These are phyloP conservation scores for Tyrannus savana DNA, from an alignment of 2,113 vertebrate species.

Conservation along the genomic window DNA sequence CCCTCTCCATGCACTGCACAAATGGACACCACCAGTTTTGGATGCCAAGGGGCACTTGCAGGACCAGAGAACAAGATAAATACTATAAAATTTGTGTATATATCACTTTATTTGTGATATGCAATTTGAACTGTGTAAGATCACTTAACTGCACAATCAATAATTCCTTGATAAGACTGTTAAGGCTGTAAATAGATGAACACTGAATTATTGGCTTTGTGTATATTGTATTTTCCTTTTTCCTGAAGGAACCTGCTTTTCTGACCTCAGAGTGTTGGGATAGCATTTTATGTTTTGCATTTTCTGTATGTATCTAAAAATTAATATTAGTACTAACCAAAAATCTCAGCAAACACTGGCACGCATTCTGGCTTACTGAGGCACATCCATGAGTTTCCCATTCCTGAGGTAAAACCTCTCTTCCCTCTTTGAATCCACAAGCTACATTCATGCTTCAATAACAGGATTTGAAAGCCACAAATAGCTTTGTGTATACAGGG, in stretches of 20 bases:
- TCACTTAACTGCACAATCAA: neutral
- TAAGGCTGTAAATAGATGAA: neutral
- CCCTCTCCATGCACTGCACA: rapidly evolving
- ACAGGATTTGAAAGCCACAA: neutral
- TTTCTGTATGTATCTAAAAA: neutral
- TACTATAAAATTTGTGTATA: neutral
- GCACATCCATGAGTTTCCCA: neutral
- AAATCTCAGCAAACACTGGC: neutral
- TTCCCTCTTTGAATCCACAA: neutral
- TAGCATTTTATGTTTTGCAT: neutral
- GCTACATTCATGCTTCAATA: neutral
- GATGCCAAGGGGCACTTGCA: rapidly evolving
- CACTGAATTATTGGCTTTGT: neutral
- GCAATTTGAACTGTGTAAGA: neutral
- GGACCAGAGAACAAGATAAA: neutral
- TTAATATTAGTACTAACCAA: neutral
- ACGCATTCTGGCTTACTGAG: neutral
- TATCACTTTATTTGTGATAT: neutral
- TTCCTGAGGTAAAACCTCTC: neutral
- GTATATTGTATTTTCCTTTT: neutral
- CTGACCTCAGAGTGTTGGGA: neutral
- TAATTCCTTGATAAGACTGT: neutral
- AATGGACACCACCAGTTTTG: neutral
- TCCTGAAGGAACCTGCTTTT: neutral
- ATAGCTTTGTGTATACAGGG: neutral